Evolutionary conservation across 2,113 vertebrate genomes (phyloP), one percentile per base, ranked within the genome.

Genomic region (Pelvicachromis taeniatus): DNA sequence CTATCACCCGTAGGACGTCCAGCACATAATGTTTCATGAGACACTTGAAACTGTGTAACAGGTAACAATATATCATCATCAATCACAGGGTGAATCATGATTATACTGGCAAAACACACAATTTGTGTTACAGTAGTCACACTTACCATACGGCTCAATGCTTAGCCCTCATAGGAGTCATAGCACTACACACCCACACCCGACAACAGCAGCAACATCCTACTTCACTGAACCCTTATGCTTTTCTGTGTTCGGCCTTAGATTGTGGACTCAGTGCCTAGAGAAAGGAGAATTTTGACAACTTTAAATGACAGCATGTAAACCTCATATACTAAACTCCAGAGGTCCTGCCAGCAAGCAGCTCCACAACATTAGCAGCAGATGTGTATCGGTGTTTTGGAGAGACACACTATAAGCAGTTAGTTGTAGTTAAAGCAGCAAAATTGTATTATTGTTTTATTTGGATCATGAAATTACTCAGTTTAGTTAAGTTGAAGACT

Each of bases 1-100:
- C 96, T 78, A 86, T 96, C 7, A 93, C 95, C n/a, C 94, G 95
- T 2, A 96, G 95, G 48, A 96, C 96, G 91, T 82, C 91, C 96
- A 96, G 23, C 95, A 96, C 82, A 96, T 91, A 80, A 83, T 89
- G 53, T 96, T 95, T 87, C 95, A 96, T 40, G 93, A 96, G n/a
- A 91, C 92, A 83, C 95, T 96, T 92, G 83, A 83, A 97, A 96
- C 89, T 38, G 33, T 33, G 33, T 38, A 63, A 63, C 59, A 63
- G 31, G 17, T 38, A n/a, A 63, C 31, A 38, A 63, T 63, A 12
- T 63, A 33, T 38, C 12, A 52, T 52, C 12, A 61, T 26, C 23
- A 16, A 23, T 29, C 17, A 54, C 14, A 29, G 16, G 11, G 26
- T 1, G 68, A 75, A 26, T 13, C 2, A 1, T 12, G 68, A 31